A percentile compares a stretch with the other conserved stretches of the same genome.
phyloP scores from a whole-genome alignment of 2,888 invertebrate species.

The Nycteola revayana region DNA sequence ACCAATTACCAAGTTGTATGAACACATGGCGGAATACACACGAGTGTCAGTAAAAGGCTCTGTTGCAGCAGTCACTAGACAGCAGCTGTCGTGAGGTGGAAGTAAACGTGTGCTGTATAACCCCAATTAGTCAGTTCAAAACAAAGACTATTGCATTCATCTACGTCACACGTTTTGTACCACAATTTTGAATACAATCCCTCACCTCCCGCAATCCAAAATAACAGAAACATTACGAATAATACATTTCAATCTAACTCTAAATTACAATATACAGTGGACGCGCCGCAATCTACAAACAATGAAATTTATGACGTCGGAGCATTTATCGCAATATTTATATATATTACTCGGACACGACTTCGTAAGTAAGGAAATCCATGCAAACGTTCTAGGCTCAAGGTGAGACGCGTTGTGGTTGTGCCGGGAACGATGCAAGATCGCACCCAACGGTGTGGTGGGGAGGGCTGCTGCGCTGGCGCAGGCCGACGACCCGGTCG shows the following conservation, averaged over 20 bases:
- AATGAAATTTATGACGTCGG: slow-evolving; percentile 10
- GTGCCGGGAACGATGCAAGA: slow-evolving; percentile 12
- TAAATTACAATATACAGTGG: slow-evolving; percentile 4
- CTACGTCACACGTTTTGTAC: too few relatives aligned
- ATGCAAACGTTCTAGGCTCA: slow-evolving; percentile 21
- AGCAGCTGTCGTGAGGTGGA: too few relatives aligned
- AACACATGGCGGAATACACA: too few relatives aligned
- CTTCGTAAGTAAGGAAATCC: slow-evolving; percentile 32
- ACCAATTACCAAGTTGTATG: too few relatives aligned
- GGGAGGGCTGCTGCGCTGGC: slow-evolving; percentile 34
- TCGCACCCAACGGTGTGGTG: slow-evolving; percentile 9
- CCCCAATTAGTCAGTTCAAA: too few relatives aligned
- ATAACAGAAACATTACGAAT: too few relatives aligned
- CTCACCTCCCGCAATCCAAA: too few relatives aligned
- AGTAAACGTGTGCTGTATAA: too few relatives aligned
- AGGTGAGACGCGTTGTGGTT: slow-evolving; percentile 35
- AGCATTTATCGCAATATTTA: slow-evolving; percentile 13
- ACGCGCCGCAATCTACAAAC: slow-evolving; percentile 9
- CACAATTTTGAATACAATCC: too few relatives aligned
- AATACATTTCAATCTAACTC: slow-evolving; percentile 6
- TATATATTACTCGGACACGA: slow-evolving; percentile 19
- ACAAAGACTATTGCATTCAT: too few relatives aligned
- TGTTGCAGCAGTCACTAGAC: too few relatives aligned
- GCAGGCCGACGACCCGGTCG: slow-evolving; percentile 53
- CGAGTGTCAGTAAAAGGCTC: too few relatives aligned